A percentile compares a stretch with the other conserved stretches of the same genome.
phyloP scores from a whole-genome alignment of 2,888 invertebrate genomes.

The Chymomyza procnemis region DNA sequence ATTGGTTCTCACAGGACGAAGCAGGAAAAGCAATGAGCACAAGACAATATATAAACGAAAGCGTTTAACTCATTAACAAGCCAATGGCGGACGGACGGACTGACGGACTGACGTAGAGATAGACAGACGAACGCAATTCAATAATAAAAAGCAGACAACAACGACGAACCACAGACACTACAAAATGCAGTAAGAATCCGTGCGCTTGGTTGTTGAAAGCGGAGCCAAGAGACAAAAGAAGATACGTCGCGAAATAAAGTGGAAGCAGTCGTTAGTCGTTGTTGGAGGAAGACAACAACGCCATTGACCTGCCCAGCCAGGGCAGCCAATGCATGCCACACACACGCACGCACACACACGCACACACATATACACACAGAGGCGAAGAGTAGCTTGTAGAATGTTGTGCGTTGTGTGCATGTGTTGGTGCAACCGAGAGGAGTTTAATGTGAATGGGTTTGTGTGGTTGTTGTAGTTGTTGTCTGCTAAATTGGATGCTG shows the following conservation, averaged over 20 bases:
- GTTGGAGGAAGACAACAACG: slow-evolving; percentile 14
- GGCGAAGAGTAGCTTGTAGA: not conserved
- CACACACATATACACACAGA: slow-evolving; percentile 1
- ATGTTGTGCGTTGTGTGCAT: not conserved
- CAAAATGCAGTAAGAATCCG: slow-evolving; percentile 53
- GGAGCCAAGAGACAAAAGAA: slow-evolving; percentile 3
- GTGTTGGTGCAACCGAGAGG: not conserved
- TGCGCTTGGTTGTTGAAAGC: slow-evolving; percentile 18
- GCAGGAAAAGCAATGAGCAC: not conserved
- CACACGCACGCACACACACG: no score
- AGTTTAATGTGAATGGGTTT: slow-evolving; percentile 23
- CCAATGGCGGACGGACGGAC: slow-evolving; percentile 2
- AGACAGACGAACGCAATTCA: slow-evolving; percentile 8
- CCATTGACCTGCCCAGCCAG: slow-evolving; percentile 34
- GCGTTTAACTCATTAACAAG: slow-evolving; percentile 16
- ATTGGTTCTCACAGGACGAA: not conserved
- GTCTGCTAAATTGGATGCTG: slow-evolving; percentile 64
- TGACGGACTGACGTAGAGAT: not conserved
- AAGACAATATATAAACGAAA: slow-evolving; percentile 1
- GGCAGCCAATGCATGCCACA: not conserved
- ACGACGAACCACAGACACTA: slow-evolving; percentile 55
- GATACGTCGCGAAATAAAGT: slow-evolving; percentile 17
- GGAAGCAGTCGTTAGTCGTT: slow-evolving; percentile 33
- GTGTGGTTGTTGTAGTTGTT: slow-evolving; percentile 1
- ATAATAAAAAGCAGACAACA: not conserved